phyloP scores from a whole-genome alignment of 2,888 invertebrate species.

The Folsomia candida region DNA sequence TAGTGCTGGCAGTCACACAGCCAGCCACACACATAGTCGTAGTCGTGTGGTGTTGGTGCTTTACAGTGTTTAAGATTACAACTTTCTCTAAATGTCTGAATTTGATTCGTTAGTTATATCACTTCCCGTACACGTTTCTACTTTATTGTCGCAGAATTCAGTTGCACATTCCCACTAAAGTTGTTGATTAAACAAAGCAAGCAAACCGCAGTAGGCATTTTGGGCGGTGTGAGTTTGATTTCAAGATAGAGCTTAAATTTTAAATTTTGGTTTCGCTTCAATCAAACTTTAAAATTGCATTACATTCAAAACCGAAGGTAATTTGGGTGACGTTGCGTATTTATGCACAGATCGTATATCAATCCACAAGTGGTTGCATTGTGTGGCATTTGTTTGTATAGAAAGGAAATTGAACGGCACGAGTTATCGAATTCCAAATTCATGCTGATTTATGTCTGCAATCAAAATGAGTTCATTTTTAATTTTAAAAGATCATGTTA shows the following conservation, averaged over 20 bases:
- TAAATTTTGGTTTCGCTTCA: not conserved
- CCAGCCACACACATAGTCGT: too few relatives aligned
- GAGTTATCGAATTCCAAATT: not conserved
- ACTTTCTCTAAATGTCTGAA: slow-evolving; percentile 18
- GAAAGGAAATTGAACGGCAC: not conserved
- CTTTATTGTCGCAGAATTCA: slow-evolving; percentile 10
- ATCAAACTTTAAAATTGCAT: not conserved
- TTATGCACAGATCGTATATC: not conserved
- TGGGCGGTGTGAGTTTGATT: not conserved
- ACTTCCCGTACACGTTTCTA: slow-evolving; percentile 21
- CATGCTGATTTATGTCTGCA: not conserved
- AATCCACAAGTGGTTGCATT: not conserved
- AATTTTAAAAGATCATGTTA: not conserved
- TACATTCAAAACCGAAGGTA: not conserved
- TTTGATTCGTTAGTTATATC: slow-evolving; percentile 17
- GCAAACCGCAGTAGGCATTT: not conserved
- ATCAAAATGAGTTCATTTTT: not conserved
- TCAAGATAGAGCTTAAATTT: not conserved
- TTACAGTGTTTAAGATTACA: slow-evolving; percentile 6
- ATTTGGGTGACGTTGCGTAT: not conserved
- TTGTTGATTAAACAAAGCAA: not conserved
- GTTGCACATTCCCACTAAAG: not conserved
- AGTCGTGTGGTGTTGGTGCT: too few relatives aligned
- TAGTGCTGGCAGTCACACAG: too few relatives aligned
- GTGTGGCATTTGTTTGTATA: not conserved